Base-by-base conservation (phyloP, 2,113 vertebrate genomes). In the Clarias macrocephalus region DNA sequence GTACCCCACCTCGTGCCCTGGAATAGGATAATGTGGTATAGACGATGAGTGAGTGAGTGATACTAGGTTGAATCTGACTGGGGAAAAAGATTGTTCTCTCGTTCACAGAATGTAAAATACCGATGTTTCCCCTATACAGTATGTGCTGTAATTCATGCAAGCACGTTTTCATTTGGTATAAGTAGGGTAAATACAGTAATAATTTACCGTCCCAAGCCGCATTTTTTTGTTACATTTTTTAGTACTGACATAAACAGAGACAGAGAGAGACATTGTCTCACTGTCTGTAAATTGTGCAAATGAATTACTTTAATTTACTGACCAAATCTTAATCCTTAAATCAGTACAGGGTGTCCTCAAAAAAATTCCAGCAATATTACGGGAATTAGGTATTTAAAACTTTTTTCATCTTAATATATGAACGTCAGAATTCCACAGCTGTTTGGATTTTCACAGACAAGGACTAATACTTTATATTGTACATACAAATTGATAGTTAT, bases 391-490 rank as follows among this genome's bases (percentile, higher is more conserved):
- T 33, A 70, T 33, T 33, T 16, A 15, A 65, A 65, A 25, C 68
- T 37, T 72, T 72, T 72, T 66, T 33, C 12, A 28, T 28, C 65
- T 15, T 21, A 18, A 60, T 18, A 60, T 19, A 25, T 63, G 62
- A 60, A 60, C 59, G 21, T 68, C 28, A 68, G 12, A 68, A 28
- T 68, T 68, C 4, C 25, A 42, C 68, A 73, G 19, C 70, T 73
- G 2, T 37, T 15, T 73, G 70, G 9, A 73, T 73, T 73, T 73
- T 42, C 19, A 37, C 70, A 42, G 19, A 15, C 21, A 65, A 23
- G n/a, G 79, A 83, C n/a, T 83, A 86, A 86, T 72, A 6, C 23
- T 72, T 48, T 62, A 42, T 59, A 30, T 72, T 28, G 7, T 48
- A 63, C 7, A 85, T 57, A 65, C 60, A 76, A 68, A 66, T 48